These are phyloP conservation scores for Conger conger DNA, from an alignment of 2,113 vertebrate species.

Conservation along the genomic window DNA sequence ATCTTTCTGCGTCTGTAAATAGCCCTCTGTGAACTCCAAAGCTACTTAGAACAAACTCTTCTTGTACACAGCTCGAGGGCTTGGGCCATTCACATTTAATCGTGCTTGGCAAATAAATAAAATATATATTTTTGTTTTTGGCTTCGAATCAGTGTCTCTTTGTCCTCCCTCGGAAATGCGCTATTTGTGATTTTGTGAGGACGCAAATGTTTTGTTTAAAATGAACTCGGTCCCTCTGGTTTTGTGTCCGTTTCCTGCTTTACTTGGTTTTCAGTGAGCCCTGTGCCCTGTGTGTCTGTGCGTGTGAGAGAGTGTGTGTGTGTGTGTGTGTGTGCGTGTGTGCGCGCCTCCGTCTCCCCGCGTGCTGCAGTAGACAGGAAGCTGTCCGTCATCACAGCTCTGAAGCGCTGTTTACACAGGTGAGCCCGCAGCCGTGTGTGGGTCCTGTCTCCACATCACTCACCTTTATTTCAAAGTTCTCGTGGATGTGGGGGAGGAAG, in stretches of 20 bases:
- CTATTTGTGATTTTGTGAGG: too few species aligned
- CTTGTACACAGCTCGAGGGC: neutral
- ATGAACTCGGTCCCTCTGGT: neutral
- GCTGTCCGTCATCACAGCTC: constrained; percentile 25
- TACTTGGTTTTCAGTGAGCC: neutral
- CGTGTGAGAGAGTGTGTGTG: neutral
- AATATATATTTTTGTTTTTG: too few species aligned
- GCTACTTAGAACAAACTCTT: neutral
- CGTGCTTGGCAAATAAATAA: neutral
- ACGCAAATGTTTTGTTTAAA: neutral
- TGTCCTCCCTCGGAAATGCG: too few species aligned
- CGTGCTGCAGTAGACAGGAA: constrained; percentile 13
- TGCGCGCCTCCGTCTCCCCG: neutral
- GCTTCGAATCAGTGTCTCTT: too few species aligned
- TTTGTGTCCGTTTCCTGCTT: neutral
- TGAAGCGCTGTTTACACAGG: constrained; percentile 37
- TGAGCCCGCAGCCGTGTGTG: constrained; percentile 1
- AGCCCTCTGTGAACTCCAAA: too few species aligned
- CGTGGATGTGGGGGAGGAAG: constrained; percentile 84
- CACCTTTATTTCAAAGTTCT: constrained; percentile 95
- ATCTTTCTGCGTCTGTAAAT: neutral
- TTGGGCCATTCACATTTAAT: neutral
- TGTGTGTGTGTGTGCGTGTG: neutral
- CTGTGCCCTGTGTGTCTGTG: neutral
- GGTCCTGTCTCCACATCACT: neutral